Conservation (phyloP, 2,113 vertebrate genomes). For the Astur gentilis region DNA sequence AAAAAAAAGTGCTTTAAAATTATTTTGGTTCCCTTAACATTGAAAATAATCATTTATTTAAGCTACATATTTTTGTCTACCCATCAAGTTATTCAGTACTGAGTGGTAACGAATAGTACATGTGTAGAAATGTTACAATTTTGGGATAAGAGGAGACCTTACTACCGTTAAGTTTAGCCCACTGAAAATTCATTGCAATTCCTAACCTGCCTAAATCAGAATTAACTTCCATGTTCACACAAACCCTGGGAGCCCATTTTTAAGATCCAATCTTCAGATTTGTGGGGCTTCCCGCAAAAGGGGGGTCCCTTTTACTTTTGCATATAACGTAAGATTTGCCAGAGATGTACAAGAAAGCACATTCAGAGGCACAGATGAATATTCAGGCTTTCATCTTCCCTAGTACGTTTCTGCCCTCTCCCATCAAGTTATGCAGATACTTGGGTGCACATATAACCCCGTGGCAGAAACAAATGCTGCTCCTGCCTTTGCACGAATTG, state of each 20-base stretch:
- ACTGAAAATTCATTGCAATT: neutral
- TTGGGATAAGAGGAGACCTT: neutral
- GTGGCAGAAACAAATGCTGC: neutral
- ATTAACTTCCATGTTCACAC: neutral
- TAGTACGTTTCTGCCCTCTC: neutral
- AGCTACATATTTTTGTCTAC: neutral
- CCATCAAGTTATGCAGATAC: neutral
- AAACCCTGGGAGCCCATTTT: neutral
- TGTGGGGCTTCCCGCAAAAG: no score
- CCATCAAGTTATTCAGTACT: neutral
- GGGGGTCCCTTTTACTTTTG: neutral
- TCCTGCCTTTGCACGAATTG: neutral
- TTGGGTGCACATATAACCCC: neutral
- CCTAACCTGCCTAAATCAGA: neutral
- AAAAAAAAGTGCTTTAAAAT: neutral
- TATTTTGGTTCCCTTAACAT: neutral
- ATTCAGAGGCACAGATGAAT: neutral
- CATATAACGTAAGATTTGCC: neutral
- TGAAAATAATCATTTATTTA: neutral
- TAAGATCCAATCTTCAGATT: neutral
- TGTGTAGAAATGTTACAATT: neutral
- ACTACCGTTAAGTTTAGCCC: neutral
- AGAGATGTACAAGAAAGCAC: neutral
- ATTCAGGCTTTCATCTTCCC: neutral
- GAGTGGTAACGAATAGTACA: neutral